A percentile compares a stretch with the other conserved stretches of the same genome.
These are phyloP conservation scores for Dynastes tityus DNA, from an alignment of 2,888 invertebrate species.

Conservation along the genomic window DNA sequence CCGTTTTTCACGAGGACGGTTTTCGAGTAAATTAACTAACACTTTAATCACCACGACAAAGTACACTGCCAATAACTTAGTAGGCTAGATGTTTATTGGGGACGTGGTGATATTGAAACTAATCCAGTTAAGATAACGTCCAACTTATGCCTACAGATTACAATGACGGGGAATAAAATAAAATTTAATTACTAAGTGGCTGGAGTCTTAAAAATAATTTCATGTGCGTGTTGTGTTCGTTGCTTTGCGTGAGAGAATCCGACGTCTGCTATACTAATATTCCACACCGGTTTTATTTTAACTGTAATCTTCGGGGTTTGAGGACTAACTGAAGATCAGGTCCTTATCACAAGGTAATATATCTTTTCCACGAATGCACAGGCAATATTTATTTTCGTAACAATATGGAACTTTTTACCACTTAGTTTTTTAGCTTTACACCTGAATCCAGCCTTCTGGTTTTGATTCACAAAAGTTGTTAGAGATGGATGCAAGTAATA, in stretches of 20 bases:
- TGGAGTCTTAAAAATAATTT: slow-evolving; percentile 6
- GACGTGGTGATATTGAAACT: slow-evolving; percentile 32
- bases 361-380: too few relatives aligned
- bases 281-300: too few relatives aligned
- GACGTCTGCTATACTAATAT: background rate
- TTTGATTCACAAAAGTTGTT: too few relatives aligned
- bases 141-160: slow-evolving; percentile 26
- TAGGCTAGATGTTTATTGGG: slow-evolving; percentile 22
- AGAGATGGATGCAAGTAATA: too few relatives aligned
- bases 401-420: too few relatives aligned
- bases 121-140: slow-evolving; percentile 39
- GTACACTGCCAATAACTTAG: slow-evolving; percentile 7
- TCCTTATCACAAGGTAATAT: too few relatives aligned
- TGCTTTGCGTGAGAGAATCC: background rate
- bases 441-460: too few relatives aligned
- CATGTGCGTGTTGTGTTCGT: background rate
- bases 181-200: slow-evolving; percentile 3
- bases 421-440: too few relatives aligned
- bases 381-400: too few relatives aligned
- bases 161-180: slow-evolving; percentile 37
- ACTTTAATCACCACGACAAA: slow-evolving; percentile 29
- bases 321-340: too few relatives aligned
- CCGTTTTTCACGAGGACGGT: background rate
- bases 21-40: slow-evolving; percentile 24
- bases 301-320: too few relatives aligned